phyloP scores from a whole-genome alignment of 2,888 invertebrate species.

The Sturmia bella region DNA sequence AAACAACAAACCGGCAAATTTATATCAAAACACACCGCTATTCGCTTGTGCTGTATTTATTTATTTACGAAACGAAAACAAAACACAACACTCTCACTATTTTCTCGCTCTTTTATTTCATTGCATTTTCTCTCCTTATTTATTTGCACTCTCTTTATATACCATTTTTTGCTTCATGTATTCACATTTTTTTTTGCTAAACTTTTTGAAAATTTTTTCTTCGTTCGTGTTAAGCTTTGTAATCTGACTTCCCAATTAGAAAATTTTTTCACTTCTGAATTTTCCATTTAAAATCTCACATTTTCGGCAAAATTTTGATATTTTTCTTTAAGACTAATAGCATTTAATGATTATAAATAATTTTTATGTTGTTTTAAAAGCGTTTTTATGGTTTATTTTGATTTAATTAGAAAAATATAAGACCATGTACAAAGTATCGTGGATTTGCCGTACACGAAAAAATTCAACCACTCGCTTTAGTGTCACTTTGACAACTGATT shows the following conservation, averaged over 20 bases:
- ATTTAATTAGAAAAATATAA: constrained; percentile 45
- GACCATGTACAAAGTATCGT: constrained; percentile 43
- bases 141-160: constrained; percentile 66
- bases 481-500: constrained; percentile 67
- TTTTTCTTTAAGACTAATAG: constrained; percentile 39
- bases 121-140: constrained; percentile 59
- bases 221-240: constrained; percentile 67
- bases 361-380: constrained; percentile 50
- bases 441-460: constrained; percentile 57
- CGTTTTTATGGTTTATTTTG: constrained; percentile 65
- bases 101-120: constrained; percentile 43
- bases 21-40: constrained; percentile 48
- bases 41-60: constrained; percentile 43
- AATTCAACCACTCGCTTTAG: constrained; percentile 62
- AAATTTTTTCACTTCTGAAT: constrained; percentile 65
- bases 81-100: constrained; percentile 65
- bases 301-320: constrained; percentile 36
- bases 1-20: constrained; percentile 61
- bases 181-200: constrained; percentile 59
- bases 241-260: constrained; percentile 70
- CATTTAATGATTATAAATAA: constrained; percentile 17
- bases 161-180: constrained; percentile 64
- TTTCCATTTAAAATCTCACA: constrained; percentile 67
- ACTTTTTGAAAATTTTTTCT: constrained; percentile 55
- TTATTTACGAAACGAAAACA: constrained; percentile 65